Percentiles rank a stretch among this genome's conserved stretches.
Evolutionary conservation across 2,113 vertebrate genomes (phyloP).

Genomic region (Piaya cayana): DNA sequence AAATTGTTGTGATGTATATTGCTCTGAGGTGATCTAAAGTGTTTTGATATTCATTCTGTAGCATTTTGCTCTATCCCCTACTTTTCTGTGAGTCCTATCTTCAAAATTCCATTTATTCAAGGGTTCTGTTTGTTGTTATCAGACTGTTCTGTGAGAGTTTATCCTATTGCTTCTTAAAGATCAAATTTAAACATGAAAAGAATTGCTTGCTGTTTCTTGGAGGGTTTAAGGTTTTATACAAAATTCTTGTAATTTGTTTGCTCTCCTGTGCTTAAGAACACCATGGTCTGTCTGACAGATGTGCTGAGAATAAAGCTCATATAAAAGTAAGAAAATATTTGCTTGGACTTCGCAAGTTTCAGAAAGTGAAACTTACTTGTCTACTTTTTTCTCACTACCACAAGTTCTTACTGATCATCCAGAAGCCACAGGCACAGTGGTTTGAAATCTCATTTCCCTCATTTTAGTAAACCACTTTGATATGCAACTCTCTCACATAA

Average conservation of each 20-base stretch:
- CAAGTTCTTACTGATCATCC: background rate
- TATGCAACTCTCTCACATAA: background rate
- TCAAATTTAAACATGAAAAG: conserved; percentile 43
- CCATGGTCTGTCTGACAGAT: background rate
- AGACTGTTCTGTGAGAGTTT: conserved; percentile 28
- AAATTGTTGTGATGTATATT: background rate
- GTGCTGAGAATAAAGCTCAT: background rate
- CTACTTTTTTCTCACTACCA: background rate
- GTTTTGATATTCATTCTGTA: conserved; percentile 34
- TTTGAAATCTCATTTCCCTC: background rate
- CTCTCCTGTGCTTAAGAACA: background rate
- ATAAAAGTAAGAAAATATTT: background rate
- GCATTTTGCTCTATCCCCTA: background rate
- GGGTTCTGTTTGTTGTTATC: conserved; percentile 45
- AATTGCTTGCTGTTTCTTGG: conserved; percentile 9
- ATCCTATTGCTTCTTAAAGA: conserved; percentile 45
- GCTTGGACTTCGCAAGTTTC: background rate
- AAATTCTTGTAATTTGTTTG: conserved; percentile 29
- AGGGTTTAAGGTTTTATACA: background rate
- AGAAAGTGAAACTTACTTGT: background rate
- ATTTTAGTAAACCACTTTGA: background rate
- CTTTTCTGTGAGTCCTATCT: conserved; percentile 36
- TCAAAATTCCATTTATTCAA: conserved; percentile 56
- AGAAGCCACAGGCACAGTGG: background rate
- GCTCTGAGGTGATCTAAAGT: background rate